A percentile compares a stretch with the other conserved stretches of the same genome.
phyloP scores from a whole-genome alignment of 2,888 invertebrate species.

The Caenorhabditis sp. region DNA sequence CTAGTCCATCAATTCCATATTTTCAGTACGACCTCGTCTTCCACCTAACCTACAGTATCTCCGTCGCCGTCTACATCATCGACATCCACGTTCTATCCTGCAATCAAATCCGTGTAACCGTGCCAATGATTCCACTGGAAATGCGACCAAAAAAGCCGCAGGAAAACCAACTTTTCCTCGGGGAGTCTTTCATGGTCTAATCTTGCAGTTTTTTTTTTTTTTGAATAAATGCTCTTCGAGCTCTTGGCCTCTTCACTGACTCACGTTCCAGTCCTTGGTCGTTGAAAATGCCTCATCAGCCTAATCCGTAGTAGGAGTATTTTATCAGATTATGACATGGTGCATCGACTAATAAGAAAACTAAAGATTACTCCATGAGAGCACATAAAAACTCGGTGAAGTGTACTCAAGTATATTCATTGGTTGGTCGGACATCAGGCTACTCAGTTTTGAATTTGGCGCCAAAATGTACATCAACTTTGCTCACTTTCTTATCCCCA shows the following conservation, averaged over 20 bases:
- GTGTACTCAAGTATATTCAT: too few relatives aligned
- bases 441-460: too few relatives aligned
- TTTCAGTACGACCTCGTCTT: conserved; percentile 18
- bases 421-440: too few relatives aligned
- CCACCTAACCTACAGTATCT: not conserved
- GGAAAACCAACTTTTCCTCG: conserved; percentile 20
- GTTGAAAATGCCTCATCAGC: too few relatives aligned
- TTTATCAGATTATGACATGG: too few relatives aligned
- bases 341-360: too few relatives aligned
- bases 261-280: too few relatives aligned
- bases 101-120: conserved; percentile 11
- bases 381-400: too few relatives aligned
- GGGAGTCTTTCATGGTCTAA: conserved; percentile 28
- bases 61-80: conserved; percentile 8
- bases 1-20: too few relatives aligned
- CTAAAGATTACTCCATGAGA: too few relatives aligned
- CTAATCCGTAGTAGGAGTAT: too few relatives aligned
- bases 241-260: too few relatives aligned
- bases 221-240: not conserved
- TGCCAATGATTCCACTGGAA: not conserved
- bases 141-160: not conserved
- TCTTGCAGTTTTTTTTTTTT: conserved; percentile 1
- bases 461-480: conserved; percentile 45
- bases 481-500: conserved; percentile 44
- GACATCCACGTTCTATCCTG: conserved; percentile 24